Evolutionary conservation across 2,888 invertebrate species (phyloP), one percentile per base, ranked within the genome.

Genomic region (Cylloceria caligata): DNA sequence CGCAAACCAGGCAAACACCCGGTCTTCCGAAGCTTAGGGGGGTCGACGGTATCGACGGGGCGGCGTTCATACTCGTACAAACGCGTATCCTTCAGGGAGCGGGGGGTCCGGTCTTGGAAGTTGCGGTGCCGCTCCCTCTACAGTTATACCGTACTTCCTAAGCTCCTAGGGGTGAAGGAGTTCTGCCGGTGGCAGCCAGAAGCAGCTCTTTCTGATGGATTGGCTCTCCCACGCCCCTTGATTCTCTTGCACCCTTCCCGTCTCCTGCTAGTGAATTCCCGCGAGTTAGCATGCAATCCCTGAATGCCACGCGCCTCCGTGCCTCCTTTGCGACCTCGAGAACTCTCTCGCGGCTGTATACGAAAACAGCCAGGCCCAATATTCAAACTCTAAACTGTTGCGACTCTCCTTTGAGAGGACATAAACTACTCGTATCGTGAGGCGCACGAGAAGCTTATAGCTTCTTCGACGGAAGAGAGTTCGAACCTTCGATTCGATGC

Each of bases 181-280:
- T 87, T 87, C 91, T 91, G 91, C 78, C 87, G 75, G 85, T 91
- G 90, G 90, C 91, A 91, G 90, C 86, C 81, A 85, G 83, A 82
- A 86, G 86, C 87, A 85, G 86, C 86, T 86, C 88, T 86, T 86
- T 87, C 90, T 90, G 90, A 91, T 91, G 89, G 90, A 91, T 90
- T 89, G 89, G 87, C 87, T 89, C 87, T 84, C 86, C 81, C 85
- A 86, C 87, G 86, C 88, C 86, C 88, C 86, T 86, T 80, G 83
- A 84, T 87, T 86, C 81, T 67, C 76, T 65, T 47, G 68, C 80
- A 27, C 27, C 69, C 68, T 36, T 80, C 49, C 39, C 21, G 34
- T 36, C 36, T 45, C 71, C 42, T 60, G 52, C 52, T 68, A 21
- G 36, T 36, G 16, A 52, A 60, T 16, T 34, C 52, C 55, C 67